Percentiles rank a stretch among this genome's conserved stretches.
phyloP scores from a whole-genome alignment of 2,888 invertebrate species.

The Heteromyza rotundicornis region DNA sequence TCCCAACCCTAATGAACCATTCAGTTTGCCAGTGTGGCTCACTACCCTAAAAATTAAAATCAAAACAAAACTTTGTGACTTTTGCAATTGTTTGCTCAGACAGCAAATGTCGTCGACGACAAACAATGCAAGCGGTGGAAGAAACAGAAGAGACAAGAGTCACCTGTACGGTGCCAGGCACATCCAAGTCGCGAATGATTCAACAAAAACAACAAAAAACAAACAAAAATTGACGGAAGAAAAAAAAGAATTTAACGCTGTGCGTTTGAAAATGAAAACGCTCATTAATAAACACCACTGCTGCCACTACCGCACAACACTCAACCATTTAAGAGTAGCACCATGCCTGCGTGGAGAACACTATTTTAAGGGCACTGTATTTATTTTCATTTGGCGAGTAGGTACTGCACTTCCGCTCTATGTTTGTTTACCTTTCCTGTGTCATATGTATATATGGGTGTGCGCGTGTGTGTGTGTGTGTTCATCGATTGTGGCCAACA shows the following conservation, averaged over 20 bases:
- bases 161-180: not conserved
- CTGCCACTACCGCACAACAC: not conserved
- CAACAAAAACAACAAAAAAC: not conserved
- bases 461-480: not conserved
- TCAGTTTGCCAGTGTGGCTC: no score
- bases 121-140: no score
- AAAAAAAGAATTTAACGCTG: not conserved
- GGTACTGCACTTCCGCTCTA: not conserved
- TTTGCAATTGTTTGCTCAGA: not conserved
- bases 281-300: conserved; percentile 4
- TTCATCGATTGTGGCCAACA: no score
- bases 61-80: not conserved
- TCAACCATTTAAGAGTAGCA: not conserved
- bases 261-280: not conserved
- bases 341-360: not conserved
- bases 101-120: not conserved
- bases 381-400: not conserved
- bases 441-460: not conserved
- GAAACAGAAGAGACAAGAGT: no score
- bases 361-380: no score
- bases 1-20: no score
- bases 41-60: no score
- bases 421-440: not conserved
- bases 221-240: no score
- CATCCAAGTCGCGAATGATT: not conserved